These are phyloP conservation scores for Megaceryle torquata DNA, from an alignment of 2,113 vertebrate species.

Conservation along the genomic window DNA sequence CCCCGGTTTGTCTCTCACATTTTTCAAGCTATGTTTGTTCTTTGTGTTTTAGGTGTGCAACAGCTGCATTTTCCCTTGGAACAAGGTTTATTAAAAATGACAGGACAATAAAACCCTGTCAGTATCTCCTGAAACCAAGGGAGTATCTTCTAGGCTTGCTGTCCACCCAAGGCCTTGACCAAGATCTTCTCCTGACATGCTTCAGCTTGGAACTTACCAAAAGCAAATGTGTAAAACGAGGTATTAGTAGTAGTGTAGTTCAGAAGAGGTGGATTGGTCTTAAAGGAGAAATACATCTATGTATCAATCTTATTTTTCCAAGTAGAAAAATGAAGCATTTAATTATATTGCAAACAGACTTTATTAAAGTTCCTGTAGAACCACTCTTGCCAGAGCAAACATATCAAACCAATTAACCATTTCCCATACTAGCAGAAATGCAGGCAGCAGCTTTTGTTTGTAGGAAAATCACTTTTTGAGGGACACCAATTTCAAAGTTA, in stretches of 20 bases:
- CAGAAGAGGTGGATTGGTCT: background rate
- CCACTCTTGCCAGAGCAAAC: slow-evolving; percentile 17
- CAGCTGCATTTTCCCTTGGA: background rate
- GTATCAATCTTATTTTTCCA: background rate
- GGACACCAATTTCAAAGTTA: background rate
- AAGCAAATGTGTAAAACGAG: background rate
- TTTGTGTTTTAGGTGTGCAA: background rate
- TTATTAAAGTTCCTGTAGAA: slow-evolving; percentile 35
- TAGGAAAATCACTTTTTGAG: background rate
- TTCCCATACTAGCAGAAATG: background rate
- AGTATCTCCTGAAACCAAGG: background rate
- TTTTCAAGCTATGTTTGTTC: background rate
- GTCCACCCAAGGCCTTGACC: background rate
- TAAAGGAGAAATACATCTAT: background rate
- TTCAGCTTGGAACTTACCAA: background rate
- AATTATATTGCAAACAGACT: slow-evolving; percentile 3
- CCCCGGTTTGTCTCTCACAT: background rate
- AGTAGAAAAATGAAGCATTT: background rate
- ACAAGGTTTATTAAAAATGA: background rate
- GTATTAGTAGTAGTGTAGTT: background rate
- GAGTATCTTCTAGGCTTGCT: background rate
- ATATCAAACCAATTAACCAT: background rate
- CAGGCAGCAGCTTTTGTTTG: background rate
- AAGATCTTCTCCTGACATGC: background rate
- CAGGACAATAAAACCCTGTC: background rate